These are phyloP conservation scores for Petrocephalus sullivani DNA, from an alignment of 2,797 vertebrate genomes.

Conservation along the genomic window DNA sequence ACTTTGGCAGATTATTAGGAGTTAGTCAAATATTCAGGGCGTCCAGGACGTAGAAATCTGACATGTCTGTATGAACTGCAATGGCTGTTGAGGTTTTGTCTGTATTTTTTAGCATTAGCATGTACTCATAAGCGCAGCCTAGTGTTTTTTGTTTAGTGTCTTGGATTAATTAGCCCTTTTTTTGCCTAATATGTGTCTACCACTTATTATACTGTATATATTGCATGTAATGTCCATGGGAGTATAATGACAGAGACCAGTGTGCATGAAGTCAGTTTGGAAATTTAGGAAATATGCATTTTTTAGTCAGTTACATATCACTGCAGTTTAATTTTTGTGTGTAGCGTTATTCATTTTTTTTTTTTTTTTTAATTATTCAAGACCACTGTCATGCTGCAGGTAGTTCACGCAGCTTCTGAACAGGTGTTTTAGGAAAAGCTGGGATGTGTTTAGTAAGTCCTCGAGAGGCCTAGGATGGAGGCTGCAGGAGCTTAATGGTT, in stretches of 20 bases:
- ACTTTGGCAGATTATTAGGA: neutral
- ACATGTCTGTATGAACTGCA: neutral
- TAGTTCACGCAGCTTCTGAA: neutral
- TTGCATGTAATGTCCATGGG: neutral
- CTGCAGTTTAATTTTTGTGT: neutral
- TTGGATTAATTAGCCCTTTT: neutral
- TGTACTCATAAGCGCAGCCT: neutral
- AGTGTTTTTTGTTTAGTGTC: neutral
- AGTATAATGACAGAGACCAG: neutral
- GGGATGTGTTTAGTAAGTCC: neutral
- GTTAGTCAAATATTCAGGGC: neutral
- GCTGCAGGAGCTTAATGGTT: neutral
- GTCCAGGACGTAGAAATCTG: neutral
- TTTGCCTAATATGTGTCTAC: neutral
- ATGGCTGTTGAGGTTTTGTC: neutral
- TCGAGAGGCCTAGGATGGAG: neutral
- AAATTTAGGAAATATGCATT: neutral
- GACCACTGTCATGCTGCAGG: neutral
- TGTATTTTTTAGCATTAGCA: neutral
- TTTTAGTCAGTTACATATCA: neutral
- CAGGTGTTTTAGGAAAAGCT: conserved; percentile 6
- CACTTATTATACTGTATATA: neutral
- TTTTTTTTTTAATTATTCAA: neutral
- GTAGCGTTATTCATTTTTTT: neutral
- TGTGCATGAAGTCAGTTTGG: neutral